Base-by-base conservation (phyloP, 2,797 vertebrate genomes). In the Chromis chromis region DNA sequence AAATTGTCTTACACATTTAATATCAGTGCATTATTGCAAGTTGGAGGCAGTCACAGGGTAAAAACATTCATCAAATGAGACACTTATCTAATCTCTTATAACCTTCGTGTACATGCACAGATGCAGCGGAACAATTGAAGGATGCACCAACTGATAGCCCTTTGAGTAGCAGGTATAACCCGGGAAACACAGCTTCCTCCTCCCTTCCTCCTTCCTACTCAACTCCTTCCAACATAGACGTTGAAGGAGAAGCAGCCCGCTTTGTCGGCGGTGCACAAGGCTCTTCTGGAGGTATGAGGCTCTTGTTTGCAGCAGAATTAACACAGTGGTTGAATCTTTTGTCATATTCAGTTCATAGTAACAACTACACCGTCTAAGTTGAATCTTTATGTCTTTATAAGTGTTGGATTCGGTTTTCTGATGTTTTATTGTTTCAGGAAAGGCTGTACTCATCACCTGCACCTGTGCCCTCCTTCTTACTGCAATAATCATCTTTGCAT, bases 361-460 rank as follows among this genome's bases (percentile, higher is more conserved):
- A 8, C 7, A 46, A 36, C 42, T 40, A 64, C 14, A 48, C 13
- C 25, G 16, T 39, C 39, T 40, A 31, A 31, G 8, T 31, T 31
- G 31, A 13, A 40, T 40, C 3, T 40, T 24, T 22, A 73, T 52
- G 1, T 19, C 1, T 0, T 49, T 40, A 24, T 10, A 1, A 16
- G 6, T 65, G 17, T 49, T 50, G 2, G 3, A 44, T 58, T 1
- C 54, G 17, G 2, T 28, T 60, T 65, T 61, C 36, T 68, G 2
- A 4, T 55, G 7, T 79, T 48, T 58, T 53, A 39, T 73, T 70
- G 4, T 84, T 81, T 24, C 76, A 95, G 90, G 54, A 36, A 93
- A 77, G 10, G 76, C 27, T 5, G 59, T 93, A 36, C 65, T 94
- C 70, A 91, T 95, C 76, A 65, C 84, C n/a, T 86, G 85, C 5